Percentiles rank a stretch among this genome's conserved stretches.
phyloP scores from a whole-genome alignment of 1,140 invertebrate genomes.

The Dreissena rostriformis region DNA sequence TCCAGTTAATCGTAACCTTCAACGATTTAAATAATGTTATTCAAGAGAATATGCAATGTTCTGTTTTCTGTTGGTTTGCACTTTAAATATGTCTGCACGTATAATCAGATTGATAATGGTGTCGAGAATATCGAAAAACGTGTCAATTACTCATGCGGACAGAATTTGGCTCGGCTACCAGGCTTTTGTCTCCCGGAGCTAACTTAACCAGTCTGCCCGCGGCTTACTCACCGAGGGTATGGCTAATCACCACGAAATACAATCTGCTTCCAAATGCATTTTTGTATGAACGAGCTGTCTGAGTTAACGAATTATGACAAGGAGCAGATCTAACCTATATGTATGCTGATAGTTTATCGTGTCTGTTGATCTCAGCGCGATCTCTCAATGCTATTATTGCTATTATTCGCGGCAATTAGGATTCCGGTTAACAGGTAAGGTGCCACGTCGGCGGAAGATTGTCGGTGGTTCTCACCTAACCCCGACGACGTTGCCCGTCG shows the following conservation, averaged over 20 bases:
- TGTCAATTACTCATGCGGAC: too few relatives aligned
- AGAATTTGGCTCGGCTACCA: too few relatives aligned
- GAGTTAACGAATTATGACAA: not conserved
- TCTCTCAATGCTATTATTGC: not conserved
- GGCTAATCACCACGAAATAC: not conserved
- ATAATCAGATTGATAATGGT: too few relatives aligned
- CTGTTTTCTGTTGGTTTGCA: too few relatives aligned
- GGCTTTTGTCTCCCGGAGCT: too few relatives aligned
- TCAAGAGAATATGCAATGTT: too few relatives aligned
- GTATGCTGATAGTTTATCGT: not conserved
- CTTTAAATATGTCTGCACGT: too few relatives aligned
- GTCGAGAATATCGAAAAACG: too few relatives aligned
- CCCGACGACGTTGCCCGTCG: not conserved
- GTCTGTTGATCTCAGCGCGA: not conserved
- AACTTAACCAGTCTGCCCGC: not conserved
- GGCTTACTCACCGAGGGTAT: conserved; percentile 5
- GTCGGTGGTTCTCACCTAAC: not conserved
- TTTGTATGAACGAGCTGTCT: not conserved
- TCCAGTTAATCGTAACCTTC: too few relatives aligned
- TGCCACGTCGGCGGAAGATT: not conserved
- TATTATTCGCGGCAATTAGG: too few relatives aligned
- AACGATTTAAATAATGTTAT: too few relatives aligned
- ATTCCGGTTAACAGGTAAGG: not conserved
- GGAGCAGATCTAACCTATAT: not conserved
- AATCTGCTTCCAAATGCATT: not conserved